A percentile compares a stretch with the other conserved stretches of the same genome.
Evolutionary conservation across 2,888 invertebrate species (phyloP).

Genomic region (Calameuta idolon): DNA sequence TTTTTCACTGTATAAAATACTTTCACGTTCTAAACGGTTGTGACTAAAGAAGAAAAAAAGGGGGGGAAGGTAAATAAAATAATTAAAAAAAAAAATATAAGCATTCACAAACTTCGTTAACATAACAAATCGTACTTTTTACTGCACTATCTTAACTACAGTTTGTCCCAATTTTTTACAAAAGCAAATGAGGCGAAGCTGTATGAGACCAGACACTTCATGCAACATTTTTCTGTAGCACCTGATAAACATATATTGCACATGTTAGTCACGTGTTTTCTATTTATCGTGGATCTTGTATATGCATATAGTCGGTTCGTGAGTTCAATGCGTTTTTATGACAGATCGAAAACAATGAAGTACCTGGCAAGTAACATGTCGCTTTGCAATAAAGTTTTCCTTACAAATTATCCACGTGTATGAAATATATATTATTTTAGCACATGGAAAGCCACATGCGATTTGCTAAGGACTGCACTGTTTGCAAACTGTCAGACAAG

Average conservation of each 20-base stretch:
- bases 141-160: not conserved
- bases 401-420: no score
- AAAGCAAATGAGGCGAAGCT: not conserved
- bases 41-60: not conserved
- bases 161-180: not conserved
- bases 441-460: no score
- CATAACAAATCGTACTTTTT: not conserved
- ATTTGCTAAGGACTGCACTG: no score
- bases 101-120: not conserved
- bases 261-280: not conserved
- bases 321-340: no score
- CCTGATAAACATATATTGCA: not conserved
- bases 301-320: no score
- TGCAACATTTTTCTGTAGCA: not conserved
- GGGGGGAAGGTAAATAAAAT: not conserved
- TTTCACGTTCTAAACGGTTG: no score
- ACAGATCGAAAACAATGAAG: no score
- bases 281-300: not conserved
- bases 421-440: no score
- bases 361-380: no score
- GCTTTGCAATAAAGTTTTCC: no score
- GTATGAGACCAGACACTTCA: not conserved
- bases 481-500: no score
- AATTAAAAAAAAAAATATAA: not conserved
- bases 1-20: no score